phyloP scores from a whole-genome alignment of 2,113 vertebrate species.

The Hemicordylus capensis region DNA sequence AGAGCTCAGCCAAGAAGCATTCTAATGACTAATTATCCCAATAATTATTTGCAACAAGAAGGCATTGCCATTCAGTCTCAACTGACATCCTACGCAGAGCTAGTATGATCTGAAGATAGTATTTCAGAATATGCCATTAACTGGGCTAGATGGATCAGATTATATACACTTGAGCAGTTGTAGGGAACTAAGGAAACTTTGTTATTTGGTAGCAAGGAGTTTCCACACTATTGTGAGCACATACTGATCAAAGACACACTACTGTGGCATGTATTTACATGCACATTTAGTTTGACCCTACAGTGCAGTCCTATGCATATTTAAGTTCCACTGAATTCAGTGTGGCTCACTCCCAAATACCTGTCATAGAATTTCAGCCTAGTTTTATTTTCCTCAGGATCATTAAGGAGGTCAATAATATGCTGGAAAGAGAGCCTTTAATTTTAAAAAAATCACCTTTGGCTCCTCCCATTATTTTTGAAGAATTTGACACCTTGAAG shows the following conservation, averaged over 20 bases:
- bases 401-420: neutral
- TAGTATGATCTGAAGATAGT: neutral
- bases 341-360: too few species aligned
- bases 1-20: neutral
- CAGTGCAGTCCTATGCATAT: too few species aligned
- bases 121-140: neutral
- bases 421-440: neutral
- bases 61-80: conserved; percentile 14
- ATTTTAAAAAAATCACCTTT: neutral
- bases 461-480: neutral
- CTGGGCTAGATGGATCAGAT: neutral
- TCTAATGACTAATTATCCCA: fast-evolving
- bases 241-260: too few species aligned
- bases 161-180: neutral
- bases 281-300: too few species aligned
- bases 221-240: neutral
- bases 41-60: neutral
- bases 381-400: neutral
- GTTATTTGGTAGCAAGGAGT: neutral
- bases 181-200: neutral
- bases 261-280: too few species aligned
- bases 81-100: conserved; percentile 2
- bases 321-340: too few species aligned
- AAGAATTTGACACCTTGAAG: neutral
- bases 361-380: too few species aligned